Evolutionary conservation across 2,113 vertebrate species (phyloP), one percentile per base, ranked within the genome.

Genomic region (Sander vitreus): DNA sequence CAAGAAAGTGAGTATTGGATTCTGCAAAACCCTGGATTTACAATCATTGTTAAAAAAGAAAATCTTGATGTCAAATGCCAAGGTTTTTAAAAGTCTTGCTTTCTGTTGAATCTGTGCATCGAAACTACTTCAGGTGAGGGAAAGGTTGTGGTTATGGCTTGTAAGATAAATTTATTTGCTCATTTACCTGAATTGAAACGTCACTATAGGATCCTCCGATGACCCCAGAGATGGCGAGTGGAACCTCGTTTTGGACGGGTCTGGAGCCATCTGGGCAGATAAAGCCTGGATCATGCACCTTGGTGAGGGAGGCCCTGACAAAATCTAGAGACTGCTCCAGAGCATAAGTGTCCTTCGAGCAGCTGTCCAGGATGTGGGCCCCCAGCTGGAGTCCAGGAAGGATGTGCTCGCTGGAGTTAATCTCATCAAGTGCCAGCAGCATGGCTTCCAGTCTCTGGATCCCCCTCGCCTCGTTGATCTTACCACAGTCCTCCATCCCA

Each of bases 171-270:
- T n/a, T 1, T 16, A 27, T 64, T 39, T 66, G 23, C 23, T 47
- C 4, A n/a, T 73, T 59, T 72, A 99, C 98, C 97, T 99, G 98
- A 86, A 99, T 99, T 71, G 98, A 99, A 75, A 99, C 98, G 0
- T 99, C 98, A 1, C 98, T 99, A 95, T 99, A 99, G 53, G 98
- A 99, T 55, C 98, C 98, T 1, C 98, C 98, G 0, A 99, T 98
- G 86, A 99, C 98, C 0, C 98, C 98, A 0, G 97, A 97, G 91
- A 99, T 98, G 82, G 98, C 97, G 0, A 97, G 96, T 1, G 97
- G 97, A 5, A 97, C 93, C 1, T 99, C 98, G 0, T 97, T 96
- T 0, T 96, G 97, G 89, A 99, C 94, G 0, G 98, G 98, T 0
- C 98, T 97, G 39, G 98, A 99, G 62, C 98, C 98, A 0, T 99